Evolutionary conservation across 2,888 invertebrate species (phyloP), one percentile per base, ranked within the genome.

Genomic region (Lycaena phlaeas): DNA sequence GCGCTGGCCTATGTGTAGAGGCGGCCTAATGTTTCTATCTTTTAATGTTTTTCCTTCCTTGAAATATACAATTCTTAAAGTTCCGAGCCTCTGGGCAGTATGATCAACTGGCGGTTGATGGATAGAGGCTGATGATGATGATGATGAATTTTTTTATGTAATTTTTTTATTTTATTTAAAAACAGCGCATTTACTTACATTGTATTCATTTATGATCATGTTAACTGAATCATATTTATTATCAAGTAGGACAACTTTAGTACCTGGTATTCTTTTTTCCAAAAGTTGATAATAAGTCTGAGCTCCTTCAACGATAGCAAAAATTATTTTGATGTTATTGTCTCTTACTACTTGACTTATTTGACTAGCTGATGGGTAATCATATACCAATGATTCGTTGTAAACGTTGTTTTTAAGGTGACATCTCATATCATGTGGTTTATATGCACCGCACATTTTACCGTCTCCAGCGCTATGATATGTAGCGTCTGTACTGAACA

Each of bases 381-480:
- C 95, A 59, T 82, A 85, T 1, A 68, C 59, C 4, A 86, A 64
- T 14, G 81, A 26, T 2, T 84, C 81, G 2, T 82, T 81, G 56
- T 92, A 90, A 11, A 78, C 74, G 4, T 82, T 56, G 18, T 67
- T 39, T 49, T 87, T 64, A 59, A 91, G 65, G 57, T 92, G 90
- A 49, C 93, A 92, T 42, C 77, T 51, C 52, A 89, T 90, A 57
- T 92, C 91, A 55, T 92, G 89, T 0, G 90, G 90, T 55, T 87
- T 87, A 11, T 88, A 73, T 9, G 90, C 87, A 1, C 91, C 91
- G 1, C 88, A 87, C 43, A 90, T 77, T 81, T 92, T 91, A 36
- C 94, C 94, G 60, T 94, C 94, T 1, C 94, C 93, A 34, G 93
- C 93, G 57, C 86, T 82, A 61, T 96, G 95, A 59, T 92, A 95